phyloP scores from a whole-genome alignment of 2,888 invertebrate genomes.

The Noctua fimbriata region DNA sequence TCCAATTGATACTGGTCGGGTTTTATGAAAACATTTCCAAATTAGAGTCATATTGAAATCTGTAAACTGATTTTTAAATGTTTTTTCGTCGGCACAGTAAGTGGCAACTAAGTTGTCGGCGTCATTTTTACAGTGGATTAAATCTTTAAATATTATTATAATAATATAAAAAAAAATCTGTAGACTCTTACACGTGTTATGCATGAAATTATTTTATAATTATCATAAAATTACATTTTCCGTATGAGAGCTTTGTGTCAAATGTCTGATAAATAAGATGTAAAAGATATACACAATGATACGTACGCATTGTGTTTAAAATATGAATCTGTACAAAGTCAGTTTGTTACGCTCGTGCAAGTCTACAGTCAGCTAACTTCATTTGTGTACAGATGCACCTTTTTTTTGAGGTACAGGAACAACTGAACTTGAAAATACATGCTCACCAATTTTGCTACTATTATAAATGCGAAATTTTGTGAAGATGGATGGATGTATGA shows the following conservation, averaged over 20 bases:
- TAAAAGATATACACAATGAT: conserved; percentile 31
- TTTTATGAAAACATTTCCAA: background rate
- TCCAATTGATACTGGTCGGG: background rate
- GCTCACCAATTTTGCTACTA: no score
- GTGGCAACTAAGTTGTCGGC: background rate
- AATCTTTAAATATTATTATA: no score
- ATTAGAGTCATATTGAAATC: background rate
- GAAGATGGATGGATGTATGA: no score
- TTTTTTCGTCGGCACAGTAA: background rate
- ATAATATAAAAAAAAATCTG: background rate
- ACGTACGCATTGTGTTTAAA: conserved; percentile 53
- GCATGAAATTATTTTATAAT: background rate
- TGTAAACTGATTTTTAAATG: background rate
- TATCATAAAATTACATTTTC: background rate
- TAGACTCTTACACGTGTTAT: background rate
- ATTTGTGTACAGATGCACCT: background rate
- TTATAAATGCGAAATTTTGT: no score
- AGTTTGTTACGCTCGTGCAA: conserved; percentile 1
- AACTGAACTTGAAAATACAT: no score
- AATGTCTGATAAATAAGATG: background rate
- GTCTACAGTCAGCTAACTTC: conserved; percentile 16
- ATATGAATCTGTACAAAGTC: conserved; percentile 68
- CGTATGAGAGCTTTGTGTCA: background rate
- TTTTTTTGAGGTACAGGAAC: no score
- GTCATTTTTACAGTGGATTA: background rate